Base-by-base conservation (phyloP, 2,113 vertebrate genomes). In the Lota lota region DNA sequence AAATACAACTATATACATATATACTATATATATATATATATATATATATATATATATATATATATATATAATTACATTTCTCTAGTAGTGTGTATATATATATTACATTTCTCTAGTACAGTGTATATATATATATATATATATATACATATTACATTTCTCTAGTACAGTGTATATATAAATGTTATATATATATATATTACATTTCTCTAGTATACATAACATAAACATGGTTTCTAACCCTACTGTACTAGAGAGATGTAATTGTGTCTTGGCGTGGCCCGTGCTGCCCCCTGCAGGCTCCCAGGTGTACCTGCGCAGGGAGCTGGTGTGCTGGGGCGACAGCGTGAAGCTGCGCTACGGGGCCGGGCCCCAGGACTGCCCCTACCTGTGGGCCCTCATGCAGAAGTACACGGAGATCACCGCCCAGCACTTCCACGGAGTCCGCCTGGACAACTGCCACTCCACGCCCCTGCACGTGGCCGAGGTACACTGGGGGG, bases 361-460 rank as follows among this genome's bases (percentile, higher is more conserved):
- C 16, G 95, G 95, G 22, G 89, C 84, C 40, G 93, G 92, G 67
- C 94, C 95, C 19, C 93, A 94, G 61, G 94, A 96, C 74, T 95
- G 94, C 70, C 94, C 95, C 0, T 96, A 93, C 51, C 92, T 97
- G 12, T 97, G 95, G 94, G 91, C 88, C 14, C 94, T 93, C 67
- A 97, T 97, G 95, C 94, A 86, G 79, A 93, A 93, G 77, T 97
- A 97, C 76, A 96, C 95, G 0, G 95, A 97, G 88, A 93, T 95
- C 67, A 94, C 90, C 10, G 95, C 94, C 20, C 93, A 87, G 0
- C 83, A 93, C 72, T 96, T 96, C 81, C 91, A 93, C 1, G 95
- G 95, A n/a, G 77, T 97, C 8, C 92, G 94, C n/a, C 89, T 97
- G 74, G 94, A 96, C 79, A 95, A 95, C 85, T 96, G 95, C 77